A percentile compares a stretch with the other conserved stretches of the same genome.
Evolutionary conservation across 2,797 vertebrate species (phyloP).

Genomic region (Notolepis coatsorum): DNA sequence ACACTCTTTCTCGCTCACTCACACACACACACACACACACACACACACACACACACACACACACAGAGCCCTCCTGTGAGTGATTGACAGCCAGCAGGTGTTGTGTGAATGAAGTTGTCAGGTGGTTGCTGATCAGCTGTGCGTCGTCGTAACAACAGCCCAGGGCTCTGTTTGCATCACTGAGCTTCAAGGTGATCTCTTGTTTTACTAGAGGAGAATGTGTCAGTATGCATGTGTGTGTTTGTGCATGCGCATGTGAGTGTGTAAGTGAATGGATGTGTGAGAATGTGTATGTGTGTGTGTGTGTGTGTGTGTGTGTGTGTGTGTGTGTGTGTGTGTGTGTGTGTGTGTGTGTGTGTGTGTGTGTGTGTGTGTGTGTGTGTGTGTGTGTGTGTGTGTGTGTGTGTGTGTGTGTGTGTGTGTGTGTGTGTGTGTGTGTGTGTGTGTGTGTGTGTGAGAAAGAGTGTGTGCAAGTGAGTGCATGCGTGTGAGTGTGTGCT

Average conservation of each 20-base stretch:
- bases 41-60: not conserved
- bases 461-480: no score
- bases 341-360: not conserved
- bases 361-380: not conserved
- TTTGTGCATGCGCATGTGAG: not conserved
- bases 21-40: constrained; percentile 11
- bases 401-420: not conserved
- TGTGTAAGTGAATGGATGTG: not conserved
- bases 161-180: constrained; percentile 64
- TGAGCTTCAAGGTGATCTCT: constrained; percentile 81
- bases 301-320: not conserved
- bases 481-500: no score
- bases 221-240: not conserved
- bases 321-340: not conserved
- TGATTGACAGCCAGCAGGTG: constrained; percentile 89
- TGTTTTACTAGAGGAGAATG: constrained; percentile 68
- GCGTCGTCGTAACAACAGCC: constrained; percentile 77
- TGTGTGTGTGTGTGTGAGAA: not conserved
- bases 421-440: not conserved
- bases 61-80: constrained; percentile 53
- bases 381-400: not conserved
- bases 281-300: not conserved
- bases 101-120: constrained; percentile 86
- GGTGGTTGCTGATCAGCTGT: constrained; percentile 74
- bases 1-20: no score